Conservation (phyloP, 2,113 vertebrate genomes). For the Noctilio leporinus region DNA sequence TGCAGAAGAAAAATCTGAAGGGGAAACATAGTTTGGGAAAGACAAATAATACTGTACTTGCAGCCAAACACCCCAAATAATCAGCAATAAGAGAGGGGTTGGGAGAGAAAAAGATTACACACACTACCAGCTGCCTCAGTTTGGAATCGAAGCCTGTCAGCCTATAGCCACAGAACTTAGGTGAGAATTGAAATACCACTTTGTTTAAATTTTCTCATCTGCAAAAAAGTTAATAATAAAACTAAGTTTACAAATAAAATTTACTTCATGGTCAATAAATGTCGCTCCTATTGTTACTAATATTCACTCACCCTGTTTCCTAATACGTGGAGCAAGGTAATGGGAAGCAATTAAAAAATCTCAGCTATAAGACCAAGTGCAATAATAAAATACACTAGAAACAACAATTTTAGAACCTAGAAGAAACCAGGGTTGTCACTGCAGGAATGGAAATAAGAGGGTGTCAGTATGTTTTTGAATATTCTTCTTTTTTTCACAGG, state of each 20-base stretch:
- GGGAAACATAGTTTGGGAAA: background rate
- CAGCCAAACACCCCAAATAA: background rate
- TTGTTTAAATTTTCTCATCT: background rate
- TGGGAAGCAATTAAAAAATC: background rate
- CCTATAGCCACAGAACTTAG: background rate
- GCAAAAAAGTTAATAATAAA: background rate
- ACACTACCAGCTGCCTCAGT: background rate
- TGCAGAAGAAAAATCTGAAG: background rate
- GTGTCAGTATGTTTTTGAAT: background rate
- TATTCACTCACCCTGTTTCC: background rate
- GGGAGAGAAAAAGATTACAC: background rate
- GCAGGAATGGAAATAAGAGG: background rate
- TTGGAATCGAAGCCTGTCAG: background rate
- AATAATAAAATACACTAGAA: background rate
- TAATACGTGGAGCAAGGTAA: background rate
- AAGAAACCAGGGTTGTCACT: background rate
- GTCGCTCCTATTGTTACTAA: background rate
- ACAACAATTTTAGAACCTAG: background rate
- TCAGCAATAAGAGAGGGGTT: background rate
- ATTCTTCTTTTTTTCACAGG: background rate
- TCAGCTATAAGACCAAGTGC: background rate
- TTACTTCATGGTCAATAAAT: background rate
- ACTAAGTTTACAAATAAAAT: background rate
- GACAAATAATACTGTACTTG: background rate
- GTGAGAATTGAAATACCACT: background rate